phyloP scores from a whole-genome alignment of 2,888 invertebrate genomes.

The Sphinx pinastri region DNA sequence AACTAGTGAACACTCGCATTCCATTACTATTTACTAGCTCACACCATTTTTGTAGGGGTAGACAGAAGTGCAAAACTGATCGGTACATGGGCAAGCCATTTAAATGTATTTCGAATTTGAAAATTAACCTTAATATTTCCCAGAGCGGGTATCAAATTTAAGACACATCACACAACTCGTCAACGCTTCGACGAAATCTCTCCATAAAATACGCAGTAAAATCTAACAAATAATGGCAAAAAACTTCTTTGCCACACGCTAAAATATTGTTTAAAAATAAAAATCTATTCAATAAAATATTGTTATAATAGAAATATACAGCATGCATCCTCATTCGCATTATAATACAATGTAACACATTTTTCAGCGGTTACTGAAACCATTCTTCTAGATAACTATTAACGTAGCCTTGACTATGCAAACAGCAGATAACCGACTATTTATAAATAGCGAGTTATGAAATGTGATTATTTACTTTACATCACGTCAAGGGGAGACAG shows the following conservation, averaged over 20 bases:
- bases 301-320: not conserved
- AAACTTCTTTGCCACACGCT: no score
- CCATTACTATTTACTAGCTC: not conserved
- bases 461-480: slow-evolving; percentile 17
- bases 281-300: not conserved
- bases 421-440: slow-evolving; percentile 8
- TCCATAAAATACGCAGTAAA: no score
- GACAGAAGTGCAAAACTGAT: no score
- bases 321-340: slow-evolving; percentile 26
- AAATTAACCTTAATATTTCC: no score
- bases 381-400: slow-evolving; percentile 5
- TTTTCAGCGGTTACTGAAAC: slow-evolving; percentile 8
- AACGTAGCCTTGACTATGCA: slow-evolving; percentile 15
- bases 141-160: no score
- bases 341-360: slow-evolving; percentile 32
- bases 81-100: no score
- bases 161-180: no score
- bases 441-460: slow-evolving; percentile 20
- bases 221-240: no score
- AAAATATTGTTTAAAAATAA: not conserved
- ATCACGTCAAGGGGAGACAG: slow-evolving; percentile 1
- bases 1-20: slow-evolving; percentile 31
- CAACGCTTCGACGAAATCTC: no score
- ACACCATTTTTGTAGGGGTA: no score
- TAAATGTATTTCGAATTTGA: no score